Percentiles rank a stretch among this genome's conserved stretches.
phyloP scores from a whole-genome alignment of 2,797 vertebrate species.

The Notamacropus eugenii region DNA sequence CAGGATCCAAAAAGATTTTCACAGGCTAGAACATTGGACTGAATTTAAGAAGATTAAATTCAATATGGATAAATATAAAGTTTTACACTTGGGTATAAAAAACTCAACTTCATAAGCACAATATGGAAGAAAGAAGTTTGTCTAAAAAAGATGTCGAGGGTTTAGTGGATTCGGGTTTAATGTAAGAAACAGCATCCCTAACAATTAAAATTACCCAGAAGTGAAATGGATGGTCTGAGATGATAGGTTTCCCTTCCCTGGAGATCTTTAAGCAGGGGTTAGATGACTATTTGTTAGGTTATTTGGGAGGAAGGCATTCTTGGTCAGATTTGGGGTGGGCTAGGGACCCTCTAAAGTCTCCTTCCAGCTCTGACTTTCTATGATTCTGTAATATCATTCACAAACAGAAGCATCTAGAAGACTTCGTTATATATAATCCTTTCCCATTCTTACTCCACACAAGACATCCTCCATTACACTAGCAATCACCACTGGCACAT shows the following conservation, averaged over 20 bases:
- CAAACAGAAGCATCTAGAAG: not conserved
- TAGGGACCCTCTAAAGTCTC: not conserved
- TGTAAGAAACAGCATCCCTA: not conserved
- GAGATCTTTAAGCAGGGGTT: not conserved
- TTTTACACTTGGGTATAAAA: not conserved
- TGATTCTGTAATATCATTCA: not conserved
- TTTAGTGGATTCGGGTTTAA: not conserved
- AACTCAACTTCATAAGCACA: not conserved
- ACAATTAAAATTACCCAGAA: not conserved
- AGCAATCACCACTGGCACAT: not conserved
- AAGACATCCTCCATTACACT: not conserved
- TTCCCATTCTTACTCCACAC: not conserved
- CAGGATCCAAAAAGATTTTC: slow-evolving; percentile 1
- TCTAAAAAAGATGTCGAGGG: not conserved
- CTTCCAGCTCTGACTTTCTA: not conserved
- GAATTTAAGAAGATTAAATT: slow-evolving; percentile 2
- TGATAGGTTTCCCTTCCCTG: not conserved
- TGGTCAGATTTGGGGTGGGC: not conserved
- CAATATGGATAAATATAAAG: not conserved
- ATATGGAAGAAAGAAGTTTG: not conserved
- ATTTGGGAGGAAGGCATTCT: not conserved
- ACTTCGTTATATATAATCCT: not conserved
- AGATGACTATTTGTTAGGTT: not conserved
- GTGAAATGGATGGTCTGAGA: not conserved
- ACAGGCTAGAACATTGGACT: not conserved